These are phyloP conservation scores for Pampus argenteus DNA, from an alignment of 2,797 vertebrate genomes.

Conservation along the genomic window DNA sequence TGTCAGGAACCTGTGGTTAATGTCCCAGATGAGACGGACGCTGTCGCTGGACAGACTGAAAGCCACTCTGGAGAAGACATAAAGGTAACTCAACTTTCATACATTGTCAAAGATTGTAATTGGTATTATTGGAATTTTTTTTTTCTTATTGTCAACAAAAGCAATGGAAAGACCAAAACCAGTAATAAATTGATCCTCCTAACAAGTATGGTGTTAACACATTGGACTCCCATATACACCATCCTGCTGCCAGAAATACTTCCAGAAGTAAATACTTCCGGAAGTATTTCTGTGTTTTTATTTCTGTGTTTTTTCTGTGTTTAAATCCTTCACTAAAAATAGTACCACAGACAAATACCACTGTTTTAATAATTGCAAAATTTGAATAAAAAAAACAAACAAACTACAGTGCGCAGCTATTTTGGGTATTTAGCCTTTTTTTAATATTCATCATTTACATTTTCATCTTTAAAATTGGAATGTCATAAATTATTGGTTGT, in stretches of 20 bases:
- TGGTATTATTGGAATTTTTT: not conserved
- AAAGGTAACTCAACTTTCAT: conserved; percentile 50
- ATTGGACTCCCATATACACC: too few relatives aligned
- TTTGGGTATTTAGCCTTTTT: too few relatives aligned
- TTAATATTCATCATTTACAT: too few relatives aligned
- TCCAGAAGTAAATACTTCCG: too few relatives aligned
- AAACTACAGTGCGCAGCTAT: too few relatives aligned
- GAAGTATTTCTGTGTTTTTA: too few relatives aligned
- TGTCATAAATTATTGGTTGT: not conserved
- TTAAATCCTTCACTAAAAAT: not conserved
- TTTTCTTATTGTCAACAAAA: not conserved
- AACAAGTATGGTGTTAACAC: not conserved
- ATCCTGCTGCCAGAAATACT: not conserved
- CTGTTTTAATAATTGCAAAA: not conserved
- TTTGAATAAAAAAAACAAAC: too few relatives aligned
- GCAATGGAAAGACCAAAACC: not conserved
- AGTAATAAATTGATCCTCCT: not conserved
- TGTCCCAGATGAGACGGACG: conserved; percentile 15
- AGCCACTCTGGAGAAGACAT: not conserved
- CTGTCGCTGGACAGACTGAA: not conserved
- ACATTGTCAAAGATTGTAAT: not conserved
- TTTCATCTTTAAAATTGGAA: too few relatives aligned
- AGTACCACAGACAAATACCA: too few relatives aligned
- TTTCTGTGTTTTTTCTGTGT: too few relatives aligned
- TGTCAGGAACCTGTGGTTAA: conserved; percentile 39